Evolutionary conservation across 1,140 invertebrate genomes (phyloP).

Genomic region (Drosophila lini): DNA sequence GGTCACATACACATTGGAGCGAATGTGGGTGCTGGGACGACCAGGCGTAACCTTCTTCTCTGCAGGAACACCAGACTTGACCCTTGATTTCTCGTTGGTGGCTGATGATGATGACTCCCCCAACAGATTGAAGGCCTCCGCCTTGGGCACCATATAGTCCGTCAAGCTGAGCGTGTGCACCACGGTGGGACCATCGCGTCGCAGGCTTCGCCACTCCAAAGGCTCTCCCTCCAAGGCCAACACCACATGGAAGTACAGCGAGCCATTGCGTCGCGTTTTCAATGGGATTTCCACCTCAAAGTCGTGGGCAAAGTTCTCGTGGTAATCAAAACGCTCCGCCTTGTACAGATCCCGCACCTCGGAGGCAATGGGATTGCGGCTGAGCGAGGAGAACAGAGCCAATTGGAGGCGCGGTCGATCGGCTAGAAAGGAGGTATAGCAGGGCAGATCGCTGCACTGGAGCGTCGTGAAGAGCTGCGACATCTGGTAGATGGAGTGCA

Average conservation of each 20-base stretch:
- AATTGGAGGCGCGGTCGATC: conserved; percentile 86
- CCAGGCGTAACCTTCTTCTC: conserved; percentile 1
- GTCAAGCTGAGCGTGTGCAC: conserved; percentile 88
- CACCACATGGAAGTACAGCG: conserved; percentile 89
- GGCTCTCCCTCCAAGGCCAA: conserved; percentile 85
- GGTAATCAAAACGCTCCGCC: conserved; percentile 86
- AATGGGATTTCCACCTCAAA: conserved; percentile 88
- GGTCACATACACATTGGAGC: conserved; percentile 86
- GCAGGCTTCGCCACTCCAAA: conserved; percentile 85
- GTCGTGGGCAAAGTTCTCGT: conserved; percentile 83
- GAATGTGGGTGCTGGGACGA: conserved; percentile 86
- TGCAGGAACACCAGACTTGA: not conserved
- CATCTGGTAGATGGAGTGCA: conserved; percentile 90
- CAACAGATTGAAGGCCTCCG: conserved; percentile 90
- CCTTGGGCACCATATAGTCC: conserved; percentile 89
- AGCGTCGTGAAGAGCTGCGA: conserved; percentile 89
- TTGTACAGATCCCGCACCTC: conserved; percentile 83
- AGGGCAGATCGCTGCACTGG: conserved; percentile 87
- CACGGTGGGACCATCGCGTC: conserved; percentile 85
- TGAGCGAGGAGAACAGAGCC: conserved; percentile 86
- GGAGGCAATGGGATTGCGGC: conserved; percentile 83
- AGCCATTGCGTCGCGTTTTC: conserved; percentile 91
- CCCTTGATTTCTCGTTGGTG: conserved; percentile 38
- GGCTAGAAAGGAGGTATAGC: conserved; percentile 87
- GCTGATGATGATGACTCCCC: conserved; percentile 80